phyloP scores from a whole-genome alignment of 53 echinoderm and acorn worm genomes.

The Glandiceps talaboti region DNA sequence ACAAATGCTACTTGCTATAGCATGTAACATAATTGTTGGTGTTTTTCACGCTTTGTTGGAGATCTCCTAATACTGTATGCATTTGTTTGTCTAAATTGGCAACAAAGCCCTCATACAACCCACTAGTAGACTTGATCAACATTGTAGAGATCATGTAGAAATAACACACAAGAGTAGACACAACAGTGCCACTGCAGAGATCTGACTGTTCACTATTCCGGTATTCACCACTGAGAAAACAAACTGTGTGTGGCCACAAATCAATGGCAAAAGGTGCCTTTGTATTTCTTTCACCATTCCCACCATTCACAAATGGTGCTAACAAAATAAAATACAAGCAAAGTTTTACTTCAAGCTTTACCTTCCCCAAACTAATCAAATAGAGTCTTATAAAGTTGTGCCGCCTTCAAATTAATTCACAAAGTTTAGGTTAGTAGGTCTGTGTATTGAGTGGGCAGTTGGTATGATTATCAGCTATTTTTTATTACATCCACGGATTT shows the following conservation, averaged over 20 bases:
- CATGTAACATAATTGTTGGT: background rate
- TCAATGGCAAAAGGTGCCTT: background rate
- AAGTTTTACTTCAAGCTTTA: too few species aligned
- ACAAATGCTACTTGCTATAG: background rate
- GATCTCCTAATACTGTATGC: background rate
- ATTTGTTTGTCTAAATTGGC: background rate
- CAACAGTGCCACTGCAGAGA: background rate
- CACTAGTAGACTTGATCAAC: background rate
- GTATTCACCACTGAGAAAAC: background rate
- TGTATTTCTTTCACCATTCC: background rate
- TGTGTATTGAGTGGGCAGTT: too few species aligned
- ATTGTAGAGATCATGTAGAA: background rate
- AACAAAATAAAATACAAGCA: too few species aligned
- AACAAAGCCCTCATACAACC: background rate
- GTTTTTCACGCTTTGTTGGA: background rate
- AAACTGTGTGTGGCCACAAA: background rate
- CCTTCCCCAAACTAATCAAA: background rate
- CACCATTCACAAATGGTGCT: too few species aligned
- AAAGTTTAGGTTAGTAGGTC: too few species aligned
- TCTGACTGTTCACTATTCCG: background rate
- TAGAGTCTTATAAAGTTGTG: background rate
- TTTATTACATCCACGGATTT: too few species aligned
- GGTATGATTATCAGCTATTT: too few species aligned
- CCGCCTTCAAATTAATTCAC: too few species aligned
- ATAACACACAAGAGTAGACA: background rate